Evolutionary conservation across 2,113 vertebrate genomes (phyloP).

Genomic region (Microtus oregoni): DNA sequence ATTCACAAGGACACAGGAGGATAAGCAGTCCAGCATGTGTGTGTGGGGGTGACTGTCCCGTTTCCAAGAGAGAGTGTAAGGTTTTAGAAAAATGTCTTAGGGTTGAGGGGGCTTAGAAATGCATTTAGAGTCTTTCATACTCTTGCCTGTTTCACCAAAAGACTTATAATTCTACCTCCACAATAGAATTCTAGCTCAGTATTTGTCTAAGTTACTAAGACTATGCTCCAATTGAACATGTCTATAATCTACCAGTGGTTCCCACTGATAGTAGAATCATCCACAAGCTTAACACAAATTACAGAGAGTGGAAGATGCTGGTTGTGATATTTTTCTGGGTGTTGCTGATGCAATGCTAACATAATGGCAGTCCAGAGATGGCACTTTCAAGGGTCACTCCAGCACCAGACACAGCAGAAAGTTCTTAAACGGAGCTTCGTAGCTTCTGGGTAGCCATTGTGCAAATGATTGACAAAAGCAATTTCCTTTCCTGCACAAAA

Average conservation of each 20-base stretch:
- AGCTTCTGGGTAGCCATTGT: not conserved
- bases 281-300: not conserved
- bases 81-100: no score
- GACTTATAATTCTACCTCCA: not conserved
- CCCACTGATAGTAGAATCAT: not conserved
- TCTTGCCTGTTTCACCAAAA: not conserved
- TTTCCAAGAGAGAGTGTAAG: no score
- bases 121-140: no score
- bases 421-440: fast-evolving
- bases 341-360: not conserved
- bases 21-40: no score
- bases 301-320: not conserved
- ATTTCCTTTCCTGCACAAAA: not conserved
- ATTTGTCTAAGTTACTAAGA: not conserved
- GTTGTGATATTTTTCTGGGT: no score
- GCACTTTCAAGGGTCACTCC: not conserved
- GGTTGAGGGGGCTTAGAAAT: no score
- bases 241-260: not conserved
- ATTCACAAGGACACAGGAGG: no score
- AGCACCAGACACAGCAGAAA: no score
- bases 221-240: not conserved
- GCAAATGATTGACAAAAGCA: not conserved
- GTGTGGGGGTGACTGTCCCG: no score
- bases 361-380: not conserved
- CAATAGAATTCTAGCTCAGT: not conserved